These are phyloP conservation scores for Omphaloscelis lunosa DNA, from an alignment of 2,888 invertebrate species.

Conservation along the genomic window DNA sequence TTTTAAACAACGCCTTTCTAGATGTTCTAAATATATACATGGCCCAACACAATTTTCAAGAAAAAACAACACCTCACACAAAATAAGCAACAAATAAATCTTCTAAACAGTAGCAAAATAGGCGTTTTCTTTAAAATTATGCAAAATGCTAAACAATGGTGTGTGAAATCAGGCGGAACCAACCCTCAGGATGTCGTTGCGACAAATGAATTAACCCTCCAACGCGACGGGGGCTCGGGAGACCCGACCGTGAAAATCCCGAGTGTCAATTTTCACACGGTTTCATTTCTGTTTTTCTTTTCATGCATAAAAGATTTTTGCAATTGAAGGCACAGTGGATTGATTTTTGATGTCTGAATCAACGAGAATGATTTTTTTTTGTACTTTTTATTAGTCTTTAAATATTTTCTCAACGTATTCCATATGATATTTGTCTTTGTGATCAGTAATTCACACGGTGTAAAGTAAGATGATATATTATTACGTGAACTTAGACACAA, in stretches of 20 bases:
- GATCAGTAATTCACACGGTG: not conserved
- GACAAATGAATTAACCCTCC: conserved; percentile 69
- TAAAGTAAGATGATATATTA: not conserved
- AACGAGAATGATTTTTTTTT: not conserved
- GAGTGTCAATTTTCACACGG: conserved; percentile 69
- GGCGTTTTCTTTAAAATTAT: conserved; percentile 61
- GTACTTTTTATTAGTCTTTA: not conserved
- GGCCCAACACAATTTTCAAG: not conserved
- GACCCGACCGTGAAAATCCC: conserved; percentile 59
- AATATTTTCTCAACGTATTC: not conserved
- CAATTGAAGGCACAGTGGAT: conserved; percentile 40
- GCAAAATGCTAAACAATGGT: conserved; percentile 65
- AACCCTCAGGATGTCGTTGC: conserved; percentile 61
- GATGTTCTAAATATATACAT: not conserved
- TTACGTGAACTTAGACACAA: not conserved
- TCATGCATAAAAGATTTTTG: conserved; percentile 62
- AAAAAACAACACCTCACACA: not conserved
- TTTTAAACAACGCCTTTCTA: no score
- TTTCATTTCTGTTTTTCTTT: conserved; percentile 56
- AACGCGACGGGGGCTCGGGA: conserved; percentile 60
- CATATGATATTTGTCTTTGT: not conserved
- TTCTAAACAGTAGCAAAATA: conserved; percentile 9
- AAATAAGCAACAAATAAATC: not conserved
- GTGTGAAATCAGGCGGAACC: conserved; percentile 66
- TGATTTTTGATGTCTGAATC: conserved; percentile 35